A percentile compares a stretch with the other conserved stretches of the same genome.
These are phyloP conservation scores for Drosophila pallidifrons DNA, from an alignment of 1,140 invertebrate species.

Conservation along the genomic window DNA sequence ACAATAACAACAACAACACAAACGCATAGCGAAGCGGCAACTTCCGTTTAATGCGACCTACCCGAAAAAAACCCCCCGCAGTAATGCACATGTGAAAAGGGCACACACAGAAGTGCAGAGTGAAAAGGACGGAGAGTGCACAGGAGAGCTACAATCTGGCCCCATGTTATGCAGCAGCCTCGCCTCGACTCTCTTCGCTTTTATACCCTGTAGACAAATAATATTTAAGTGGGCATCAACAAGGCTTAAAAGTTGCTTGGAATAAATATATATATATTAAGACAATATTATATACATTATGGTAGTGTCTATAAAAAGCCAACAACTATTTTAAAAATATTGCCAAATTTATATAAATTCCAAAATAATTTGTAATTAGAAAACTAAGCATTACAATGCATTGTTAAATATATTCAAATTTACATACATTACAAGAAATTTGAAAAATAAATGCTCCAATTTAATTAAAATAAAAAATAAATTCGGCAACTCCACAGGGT, in stretches of 20 bases:
- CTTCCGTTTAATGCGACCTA: conserved; percentile 75
- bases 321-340: too few relatives aligned
- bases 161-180: conserved; percentile 30
- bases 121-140: neutral
- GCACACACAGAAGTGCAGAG: conserved; percentile 18
- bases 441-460: too few relatives aligned
- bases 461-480: too few relatives aligned
- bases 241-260: neutral
- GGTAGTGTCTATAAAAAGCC: too few relatives aligned
- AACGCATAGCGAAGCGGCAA: conserved; percentile 78
- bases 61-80: conserved; percentile 36
- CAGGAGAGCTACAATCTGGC: conserved; percentile 22
- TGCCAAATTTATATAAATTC: too few relatives aligned
- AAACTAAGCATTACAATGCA: too few relatives aligned
- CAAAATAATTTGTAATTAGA: too few relatives aligned
- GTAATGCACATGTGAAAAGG: conserved; percentile 74
- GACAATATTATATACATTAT: too few relatives aligned
- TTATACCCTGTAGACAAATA: conserved; percentile 24
- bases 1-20: conserved; percentile 57
- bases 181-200: conserved; percentile 15
- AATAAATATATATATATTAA: too few relatives aligned
- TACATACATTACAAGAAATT: too few relatives aligned
- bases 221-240: neutral
- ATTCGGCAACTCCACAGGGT: neutral
- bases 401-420: too few relatives aligned